Base-by-base conservation (phyloP, 2,888 invertebrate species). In the Megamerina dolium region DNA sequence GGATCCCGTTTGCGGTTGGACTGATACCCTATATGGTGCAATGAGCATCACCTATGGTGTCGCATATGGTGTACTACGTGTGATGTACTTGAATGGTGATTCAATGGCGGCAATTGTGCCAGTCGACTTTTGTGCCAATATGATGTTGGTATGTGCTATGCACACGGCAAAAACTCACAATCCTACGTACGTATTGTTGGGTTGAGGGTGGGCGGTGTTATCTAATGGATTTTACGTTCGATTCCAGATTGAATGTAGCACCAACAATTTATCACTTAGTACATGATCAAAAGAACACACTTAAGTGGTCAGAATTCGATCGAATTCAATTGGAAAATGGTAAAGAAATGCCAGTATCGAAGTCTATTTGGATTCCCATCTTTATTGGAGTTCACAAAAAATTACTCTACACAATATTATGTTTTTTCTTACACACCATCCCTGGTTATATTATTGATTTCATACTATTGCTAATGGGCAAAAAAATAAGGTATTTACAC, bases 221-320 rank as follows among this genome's bases (percentile, higher is more conserved):
- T n/a, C n/a, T n/a, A n/a, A n/a, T n/a, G n/a, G n/a, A n/a, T 23
- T 10, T 10, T 23, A 6, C 19, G 21, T 14, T 23, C 34, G 19
- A 27, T 47, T 44, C 2, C 16, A 54, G 53, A 12, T 38, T 40
- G 26, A 10, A 51, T 16, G 32, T 31, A 12, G 44, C 49, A 12
- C 54, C 61, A 2, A 40, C 53, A 5, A 61, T 64, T 19, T 93
- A 86, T 74, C 93, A 94, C 72, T 89, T 83, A 66, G 87, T 91
- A 2, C 87, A 92, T 1, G 86, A 89, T 0, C 75, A 76, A 2
- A 79, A 86, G 47, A 89, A 91, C 61, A 81, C 82, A 2, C 71
- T 94, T 31, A 82, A 81, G 0, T 96, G 94, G 94, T 77, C 74
- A 0, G 77, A 83, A 34, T 87, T 87, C 56, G 74, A 37, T 2